A percentile compares a stretch with the other conserved stretches of the same genome.
Evolutionary conservation across 64 coral and sea anemone species (phyloP).

Genomic region (Stylophora pistillata): DNA sequence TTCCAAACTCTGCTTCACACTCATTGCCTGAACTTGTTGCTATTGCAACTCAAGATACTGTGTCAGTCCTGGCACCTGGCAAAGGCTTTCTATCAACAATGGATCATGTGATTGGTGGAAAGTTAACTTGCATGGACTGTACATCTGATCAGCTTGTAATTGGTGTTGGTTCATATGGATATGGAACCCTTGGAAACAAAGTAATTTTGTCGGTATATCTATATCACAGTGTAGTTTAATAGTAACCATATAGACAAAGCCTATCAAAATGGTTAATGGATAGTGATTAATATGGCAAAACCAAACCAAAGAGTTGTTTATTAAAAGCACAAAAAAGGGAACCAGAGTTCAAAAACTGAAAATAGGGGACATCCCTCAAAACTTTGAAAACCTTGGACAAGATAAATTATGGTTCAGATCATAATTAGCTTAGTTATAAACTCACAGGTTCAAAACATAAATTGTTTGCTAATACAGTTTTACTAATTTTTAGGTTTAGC

Average conservation of each 20-base stretch:
- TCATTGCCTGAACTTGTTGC: constrained; percentile 40
- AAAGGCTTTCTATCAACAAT: constrained; percentile 24
- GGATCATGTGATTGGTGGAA: constrained; percentile 88
- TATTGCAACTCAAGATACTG: constrained; percentile 63
- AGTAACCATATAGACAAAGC: background rate
- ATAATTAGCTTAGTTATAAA: too few species aligned
- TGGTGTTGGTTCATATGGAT: constrained; percentile 84
- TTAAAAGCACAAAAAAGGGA: too few species aligned
- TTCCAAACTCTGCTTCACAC: background rate
- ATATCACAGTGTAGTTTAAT: background rate
- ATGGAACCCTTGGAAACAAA: constrained; percentile 84
- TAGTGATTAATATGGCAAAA: too few species aligned
- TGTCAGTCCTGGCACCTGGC: constrained; percentile 22
- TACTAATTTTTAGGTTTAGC: too few species aligned
- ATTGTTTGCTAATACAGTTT: too few species aligned
- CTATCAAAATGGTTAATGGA: too few species aligned
- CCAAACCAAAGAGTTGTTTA: too few species aligned
- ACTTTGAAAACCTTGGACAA: too few species aligned
- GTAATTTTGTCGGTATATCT: constrained; percentile 15
- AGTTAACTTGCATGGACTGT: constrained; percentile 79
- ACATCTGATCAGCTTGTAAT: constrained; percentile 57
- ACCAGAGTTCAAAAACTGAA: too few species aligned
- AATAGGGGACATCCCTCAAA: too few species aligned
- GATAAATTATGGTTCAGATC: too few species aligned
- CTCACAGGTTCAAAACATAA: too few species aligned